Evolutionary conservation across 2,888 invertebrate genomes (phyloP).

Genomic region (Digitonthophagus gazella): DNA sequence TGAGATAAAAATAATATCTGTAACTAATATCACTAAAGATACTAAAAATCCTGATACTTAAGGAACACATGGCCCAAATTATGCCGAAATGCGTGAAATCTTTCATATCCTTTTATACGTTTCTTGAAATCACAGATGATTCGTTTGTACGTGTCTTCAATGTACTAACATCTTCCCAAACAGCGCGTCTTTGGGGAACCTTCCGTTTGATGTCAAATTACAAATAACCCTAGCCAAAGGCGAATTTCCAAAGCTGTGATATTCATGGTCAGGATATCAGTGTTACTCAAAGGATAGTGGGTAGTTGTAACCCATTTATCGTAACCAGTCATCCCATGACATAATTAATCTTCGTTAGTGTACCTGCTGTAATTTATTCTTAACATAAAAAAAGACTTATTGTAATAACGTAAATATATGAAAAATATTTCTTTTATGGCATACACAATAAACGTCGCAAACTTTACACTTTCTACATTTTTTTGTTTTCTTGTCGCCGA

Average conservation of each 20-base stretch:
- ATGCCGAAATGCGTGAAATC: not conserved
- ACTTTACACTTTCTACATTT: too few species aligned
- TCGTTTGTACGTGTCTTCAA: not conserved
- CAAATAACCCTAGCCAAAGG: not conserved
- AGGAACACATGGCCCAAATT: not conserved
- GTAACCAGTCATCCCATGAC: not conserved
- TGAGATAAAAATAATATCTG: too few species aligned
- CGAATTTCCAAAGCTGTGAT: not conserved
- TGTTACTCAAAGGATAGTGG: not conserved
- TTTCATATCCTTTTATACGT: too few species aligned
- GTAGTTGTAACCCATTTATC: not conserved
- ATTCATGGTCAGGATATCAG: not conserved
- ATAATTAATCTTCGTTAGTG: too few species aligned
- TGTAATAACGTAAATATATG: too few species aligned
- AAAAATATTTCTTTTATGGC: too few species aligned
- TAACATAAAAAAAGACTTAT: too few species aligned
- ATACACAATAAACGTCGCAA: too few species aligned
- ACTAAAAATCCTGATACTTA: not conserved
- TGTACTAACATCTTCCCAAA: not conserved
- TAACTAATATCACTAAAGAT: too few species aligned
- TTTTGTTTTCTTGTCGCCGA: too few species aligned
- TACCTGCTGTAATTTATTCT: too few species aligned
- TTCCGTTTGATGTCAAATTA: not conserved
- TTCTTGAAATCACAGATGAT: not conserved
- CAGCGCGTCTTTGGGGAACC: not conserved